phyloP scores from a whole-genome alignment of 2,797 vertebrate species.

The Nyctalus aviator region DNA sequence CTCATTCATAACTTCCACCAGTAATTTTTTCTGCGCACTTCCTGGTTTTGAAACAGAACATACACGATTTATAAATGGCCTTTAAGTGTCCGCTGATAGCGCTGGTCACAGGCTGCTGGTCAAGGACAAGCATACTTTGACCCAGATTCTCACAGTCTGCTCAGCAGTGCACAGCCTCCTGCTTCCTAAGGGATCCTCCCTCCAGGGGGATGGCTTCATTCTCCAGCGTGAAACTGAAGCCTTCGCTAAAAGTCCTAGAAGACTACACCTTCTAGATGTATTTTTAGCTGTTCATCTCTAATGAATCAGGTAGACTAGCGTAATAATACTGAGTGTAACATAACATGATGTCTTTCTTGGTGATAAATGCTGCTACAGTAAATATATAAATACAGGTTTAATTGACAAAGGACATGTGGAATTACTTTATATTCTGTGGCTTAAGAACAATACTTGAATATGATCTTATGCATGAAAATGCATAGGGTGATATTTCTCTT shows the following conservation, averaged over 20 bases:
- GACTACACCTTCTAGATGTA: background rate
- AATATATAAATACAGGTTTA: slow-evolving; percentile 46
- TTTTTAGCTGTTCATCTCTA: slow-evolving; percentile 12
- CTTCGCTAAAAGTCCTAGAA: background rate
- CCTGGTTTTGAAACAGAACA: slow-evolving; percentile 29
- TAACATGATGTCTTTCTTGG: slow-evolving; percentile 7
- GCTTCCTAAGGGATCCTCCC: background rate
- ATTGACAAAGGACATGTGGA: slow-evolving; percentile 1
- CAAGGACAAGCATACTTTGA: background rate
- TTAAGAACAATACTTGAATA: slow-evolving; percentile 95
- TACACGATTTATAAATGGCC: background rate
- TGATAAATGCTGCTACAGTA: slow-evolving; percentile 45
- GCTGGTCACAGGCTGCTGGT: background rate
- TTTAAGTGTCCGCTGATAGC: background rate
- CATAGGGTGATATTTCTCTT: slow-evolving; percentile 90
- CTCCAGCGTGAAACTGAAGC: background rate
- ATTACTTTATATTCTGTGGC: slow-evolving; percentile 92
- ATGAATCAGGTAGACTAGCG: background rate
- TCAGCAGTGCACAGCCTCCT: background rate
- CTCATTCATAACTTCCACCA: slow-evolving; percentile 12
- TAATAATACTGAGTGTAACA: background rate
- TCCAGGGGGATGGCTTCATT: background rate
- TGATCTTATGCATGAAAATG: slow-evolving; percentile 95
- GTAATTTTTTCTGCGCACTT: background rate
- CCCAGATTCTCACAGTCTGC: background rate